Evolutionary conservation across 2,797 vertebrate genomes (phyloP).

Genomic region (Pogoniulus pusillus): DNA sequence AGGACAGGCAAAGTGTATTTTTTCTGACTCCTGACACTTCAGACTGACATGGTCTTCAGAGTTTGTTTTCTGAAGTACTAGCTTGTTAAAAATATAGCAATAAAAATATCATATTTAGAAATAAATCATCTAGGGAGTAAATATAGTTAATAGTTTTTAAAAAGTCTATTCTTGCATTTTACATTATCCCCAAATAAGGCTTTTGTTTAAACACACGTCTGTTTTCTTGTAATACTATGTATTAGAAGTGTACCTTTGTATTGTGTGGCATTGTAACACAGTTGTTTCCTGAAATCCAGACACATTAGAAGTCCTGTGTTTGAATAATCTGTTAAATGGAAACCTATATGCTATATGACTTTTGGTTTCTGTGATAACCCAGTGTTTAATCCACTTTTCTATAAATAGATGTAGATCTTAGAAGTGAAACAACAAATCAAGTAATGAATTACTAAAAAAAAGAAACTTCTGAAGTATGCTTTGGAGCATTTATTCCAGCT

Average conservation of each 20-base stretch:
- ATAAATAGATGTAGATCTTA: background rate
- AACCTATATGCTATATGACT: background rate
- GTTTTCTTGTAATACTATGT: background rate
- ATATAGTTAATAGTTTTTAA: background rate
- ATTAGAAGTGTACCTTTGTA: background rate
- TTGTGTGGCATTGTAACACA: background rate
- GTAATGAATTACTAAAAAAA: background rate
- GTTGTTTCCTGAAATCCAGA: background rate
- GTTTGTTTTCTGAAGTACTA: background rate
- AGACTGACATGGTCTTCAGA: background rate
- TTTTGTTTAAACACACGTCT: background rate
- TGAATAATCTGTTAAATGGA: background rate
- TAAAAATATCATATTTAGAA: background rate
- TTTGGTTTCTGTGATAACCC: background rate
- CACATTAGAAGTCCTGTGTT: background rate
- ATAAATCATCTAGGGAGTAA: background rate
- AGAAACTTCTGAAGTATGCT: background rate
- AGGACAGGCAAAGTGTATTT: background rate
- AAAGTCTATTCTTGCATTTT: background rate
- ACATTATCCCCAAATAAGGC: background rate
- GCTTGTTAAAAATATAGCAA: background rate
- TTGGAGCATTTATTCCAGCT: background rate
- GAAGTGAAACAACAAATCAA: background rate
- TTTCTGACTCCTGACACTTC: background rate
- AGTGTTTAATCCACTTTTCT: background rate